Percentiles rank a stretch among this genome's conserved stretches.
Evolutionary conservation across 2,888 invertebrate genomes (phyloP).

Genomic region (Elegia similella): DNA sequence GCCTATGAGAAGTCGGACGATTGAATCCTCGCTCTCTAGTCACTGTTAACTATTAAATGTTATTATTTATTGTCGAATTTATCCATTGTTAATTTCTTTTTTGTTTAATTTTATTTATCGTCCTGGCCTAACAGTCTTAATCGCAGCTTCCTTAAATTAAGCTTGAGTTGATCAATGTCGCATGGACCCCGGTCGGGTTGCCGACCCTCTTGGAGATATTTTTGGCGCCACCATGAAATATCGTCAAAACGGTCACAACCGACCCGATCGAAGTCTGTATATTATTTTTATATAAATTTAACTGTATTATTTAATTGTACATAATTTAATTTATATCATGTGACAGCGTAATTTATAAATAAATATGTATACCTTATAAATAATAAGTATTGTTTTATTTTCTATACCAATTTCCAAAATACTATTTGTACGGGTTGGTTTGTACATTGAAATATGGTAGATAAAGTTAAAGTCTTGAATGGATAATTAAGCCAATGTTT

Average conservation of each 20-base stretch:
- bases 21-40: slow-evolving; percentile 68
- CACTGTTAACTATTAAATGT: slow-evolving; percentile 70
- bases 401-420: not conserved
- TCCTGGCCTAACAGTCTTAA: slow-evolving; percentile 62
- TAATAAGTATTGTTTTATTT: slow-evolving; percentile 48
- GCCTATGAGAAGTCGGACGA: slow-evolving; percentile 65
- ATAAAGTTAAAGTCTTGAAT: too few species aligned
- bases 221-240: slow-evolving; percentile 62
- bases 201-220: slow-evolving; percentile 41
- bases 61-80: slow-evolving; percentile 50
- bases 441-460: too few species aligned
- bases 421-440: too few species aligned
- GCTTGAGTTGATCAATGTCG: slow-evolving; percentile 72
- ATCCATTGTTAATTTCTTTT: slow-evolving; percentile 55
- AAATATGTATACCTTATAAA: slow-evolving; percentile 79
- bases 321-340: slow-evolving; percentile 79
- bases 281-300: slow-evolving; percentile 77
- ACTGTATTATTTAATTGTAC: slow-evolving; percentile 79
- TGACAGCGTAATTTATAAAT: slow-evolving; percentile 79
- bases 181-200: slow-evolving; percentile 41
- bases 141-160: slow-evolving; percentile 66
- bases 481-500: too few species aligned
- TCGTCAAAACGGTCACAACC: slow-evolving; percentile 39
- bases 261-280: slow-evolving; percentile 45
- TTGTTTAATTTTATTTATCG: slow-evolving; percentile 49